Percentiles rank a stretch among this genome's conserved stretches.
These are phyloP conservation scores for Echinometra lucunter DNA, from an alignment of 53 echinoderm and acorn worm genomes.

Conservation along the genomic window DNA sequence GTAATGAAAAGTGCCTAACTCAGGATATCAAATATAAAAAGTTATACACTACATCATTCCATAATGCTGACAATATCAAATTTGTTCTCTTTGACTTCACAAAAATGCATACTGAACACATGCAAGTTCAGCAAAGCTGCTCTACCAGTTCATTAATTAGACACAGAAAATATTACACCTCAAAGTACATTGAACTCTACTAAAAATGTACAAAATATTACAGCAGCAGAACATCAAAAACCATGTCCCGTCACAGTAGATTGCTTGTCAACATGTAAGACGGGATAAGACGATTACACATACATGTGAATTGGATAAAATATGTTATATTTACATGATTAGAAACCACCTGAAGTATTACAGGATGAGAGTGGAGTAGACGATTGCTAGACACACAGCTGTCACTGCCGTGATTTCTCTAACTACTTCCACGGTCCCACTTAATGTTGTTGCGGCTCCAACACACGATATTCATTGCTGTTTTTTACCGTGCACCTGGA, in stretches of 20 bases:
- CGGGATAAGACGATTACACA: neutral
- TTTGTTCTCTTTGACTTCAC: neutral
- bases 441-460: constrained; percentile 7
- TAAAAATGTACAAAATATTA: constrained; percentile 47
- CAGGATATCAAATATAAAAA: neutral
- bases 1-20: neutral
- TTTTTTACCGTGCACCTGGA: constrained; percentile 45
- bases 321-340: constrained; percentile 43
- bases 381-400: neutral
- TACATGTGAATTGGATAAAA: constrained; percentile 42
- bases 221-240: constrained; percentile 25
- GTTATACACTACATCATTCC: neutral
- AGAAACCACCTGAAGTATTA: constrained; percentile 37
- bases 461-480: neutral
- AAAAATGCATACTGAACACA: constrained; percentile 29
- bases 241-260: neutral
- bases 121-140: neutral
- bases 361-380: neutral
- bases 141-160: neutral
- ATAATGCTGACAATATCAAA: neutral
- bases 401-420: too few relatives aligned
- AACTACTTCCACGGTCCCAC: too few relatives aligned
- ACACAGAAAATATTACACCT: constrained; percentile 49
- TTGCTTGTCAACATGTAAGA: neutral
- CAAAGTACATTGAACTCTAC: constrained; percentile 27